Evolutionary conservation across 2,113 vertebrate genomes (phyloP).

Genomic region (Origma solitaria): DNA sequence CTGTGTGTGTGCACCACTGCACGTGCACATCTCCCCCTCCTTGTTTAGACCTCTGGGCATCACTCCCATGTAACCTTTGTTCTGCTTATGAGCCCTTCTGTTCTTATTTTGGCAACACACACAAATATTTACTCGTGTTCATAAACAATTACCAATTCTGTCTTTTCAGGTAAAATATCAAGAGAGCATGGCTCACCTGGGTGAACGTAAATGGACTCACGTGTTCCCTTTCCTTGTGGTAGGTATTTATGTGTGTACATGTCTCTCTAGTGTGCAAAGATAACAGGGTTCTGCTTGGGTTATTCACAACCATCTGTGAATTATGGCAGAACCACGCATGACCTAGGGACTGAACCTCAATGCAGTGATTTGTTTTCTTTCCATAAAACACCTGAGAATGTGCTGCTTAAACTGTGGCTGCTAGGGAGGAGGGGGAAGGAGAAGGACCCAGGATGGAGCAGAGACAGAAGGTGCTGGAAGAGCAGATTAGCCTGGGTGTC

Average conservation of each 20-base stretch:
- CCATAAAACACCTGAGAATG: not conserved
- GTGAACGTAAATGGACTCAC: slow-evolving; percentile 69
- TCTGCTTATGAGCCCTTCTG: not conserved
- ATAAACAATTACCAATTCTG: not conserved
- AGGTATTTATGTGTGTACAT: slow-evolving; percentile 38
- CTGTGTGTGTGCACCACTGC: not conserved
- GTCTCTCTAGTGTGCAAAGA: not conserved
- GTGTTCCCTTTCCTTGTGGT: slow-evolving; percentile 87
- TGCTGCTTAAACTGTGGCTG: not conserved
- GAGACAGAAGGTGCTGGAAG: not conserved
- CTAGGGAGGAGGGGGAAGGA: not conserved
- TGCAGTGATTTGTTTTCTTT: not conserved
- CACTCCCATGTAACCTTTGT: not conserved
- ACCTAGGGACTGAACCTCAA: not conserved
- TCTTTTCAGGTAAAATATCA: slow-evolving; percentile 71
- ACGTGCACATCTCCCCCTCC: not conserved
- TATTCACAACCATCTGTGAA: not conserved
- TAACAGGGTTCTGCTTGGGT: not conserved
- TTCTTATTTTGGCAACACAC: slow-evolving; percentile 46
- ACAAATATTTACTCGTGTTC: not conserved
- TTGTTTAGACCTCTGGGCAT: not conserved
- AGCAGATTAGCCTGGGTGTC: not conserved
- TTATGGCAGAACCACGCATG: not conserved
- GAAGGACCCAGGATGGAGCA: not conserved
- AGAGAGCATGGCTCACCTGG: slow-evolving; percentile 77